A percentile compares a stretch with the other conserved stretches of the same genome.
These are phyloP conservation scores for Aphodius sticticus DNA, from an alignment of 2,888 invertebrate species.

Conservation along the genomic window DNA sequence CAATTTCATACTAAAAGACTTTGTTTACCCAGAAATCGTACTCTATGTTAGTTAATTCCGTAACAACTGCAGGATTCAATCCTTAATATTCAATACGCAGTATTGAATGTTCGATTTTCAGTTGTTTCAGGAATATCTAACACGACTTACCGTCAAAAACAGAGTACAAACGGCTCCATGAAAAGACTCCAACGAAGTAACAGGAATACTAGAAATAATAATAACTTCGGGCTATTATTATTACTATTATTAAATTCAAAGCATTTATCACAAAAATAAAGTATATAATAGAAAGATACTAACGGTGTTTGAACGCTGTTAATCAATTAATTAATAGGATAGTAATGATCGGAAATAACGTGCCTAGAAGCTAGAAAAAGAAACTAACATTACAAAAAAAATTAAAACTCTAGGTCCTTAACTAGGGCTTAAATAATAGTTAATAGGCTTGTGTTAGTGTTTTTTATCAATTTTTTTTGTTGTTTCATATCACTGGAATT, in stretches of 20 bases:
- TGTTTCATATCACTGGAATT: not conserved
- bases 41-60: too few species aligned
- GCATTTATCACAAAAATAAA: not conserved
- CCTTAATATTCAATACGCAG: too few species aligned
- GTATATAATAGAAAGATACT: not conserved
- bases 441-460: slow-evolving; percentile 4
- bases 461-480: not conserved
- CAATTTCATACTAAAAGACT: not conserved
- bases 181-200: not conserved
- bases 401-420: not conserved
- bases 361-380: not conserved
- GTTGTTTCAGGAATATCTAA: too few species aligned
- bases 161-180: too few species aligned
- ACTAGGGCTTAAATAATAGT: not conserved
- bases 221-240: not conserved
- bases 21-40: too few species aligned
- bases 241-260: not conserved
- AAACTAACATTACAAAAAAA: not conserved
- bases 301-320: not conserved
- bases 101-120: too few species aligned
- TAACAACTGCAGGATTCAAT: too few species aligned
- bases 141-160: too few species aligned
- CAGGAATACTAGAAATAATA: not conserved
- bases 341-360: too few species aligned
- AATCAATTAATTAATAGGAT: not conserved